Conservation (phyloP, 2,113 vertebrate species). For the Hiodon alosoides region DNA sequence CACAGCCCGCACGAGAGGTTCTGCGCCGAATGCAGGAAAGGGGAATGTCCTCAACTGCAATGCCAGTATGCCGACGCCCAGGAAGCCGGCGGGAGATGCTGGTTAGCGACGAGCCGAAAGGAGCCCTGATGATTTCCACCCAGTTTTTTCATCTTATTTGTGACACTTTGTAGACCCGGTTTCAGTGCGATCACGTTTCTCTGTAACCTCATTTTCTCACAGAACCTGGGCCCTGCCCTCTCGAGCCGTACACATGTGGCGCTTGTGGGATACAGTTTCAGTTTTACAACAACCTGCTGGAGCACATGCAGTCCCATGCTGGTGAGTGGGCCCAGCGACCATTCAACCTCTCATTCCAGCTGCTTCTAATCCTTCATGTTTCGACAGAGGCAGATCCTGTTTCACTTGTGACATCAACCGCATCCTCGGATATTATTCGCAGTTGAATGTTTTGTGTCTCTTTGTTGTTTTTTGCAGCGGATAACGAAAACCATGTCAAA, state of each 20-base stretch:
- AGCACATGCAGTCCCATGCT: constrained; percentile 98
- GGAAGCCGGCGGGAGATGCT: no score
- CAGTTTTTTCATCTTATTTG: constrained; percentile 4
- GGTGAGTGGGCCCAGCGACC: constrained; percentile 64
- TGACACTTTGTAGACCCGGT: no score
- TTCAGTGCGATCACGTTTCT: no score
- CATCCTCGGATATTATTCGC: background rate
- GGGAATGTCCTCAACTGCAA: no score
- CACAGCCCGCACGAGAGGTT: no score
- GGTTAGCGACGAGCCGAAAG: no score
- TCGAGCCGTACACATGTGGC: constrained; percentile 96
- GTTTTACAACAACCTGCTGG: constrained; percentile 99
- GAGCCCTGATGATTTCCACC: constrained; percentile 25
- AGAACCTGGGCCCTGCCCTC: constrained; percentile 62
- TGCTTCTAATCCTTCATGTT: background rate
- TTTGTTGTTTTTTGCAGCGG: constrained; percentile 65
- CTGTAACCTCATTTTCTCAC: no score
- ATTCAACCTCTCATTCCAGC: background rate
- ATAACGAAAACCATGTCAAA: constrained; percentile 89
- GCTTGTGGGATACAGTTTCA: constrained; percentile 99
- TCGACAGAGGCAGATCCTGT: background rate
- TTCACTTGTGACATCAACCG: background rate
- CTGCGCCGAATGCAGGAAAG: no score
- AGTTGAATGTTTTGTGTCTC: constrained; percentile 11
- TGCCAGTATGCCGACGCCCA: no score